Conservation (phyloP, 2,888 invertebrate species). For the Mallateleia sp. region DNA sequence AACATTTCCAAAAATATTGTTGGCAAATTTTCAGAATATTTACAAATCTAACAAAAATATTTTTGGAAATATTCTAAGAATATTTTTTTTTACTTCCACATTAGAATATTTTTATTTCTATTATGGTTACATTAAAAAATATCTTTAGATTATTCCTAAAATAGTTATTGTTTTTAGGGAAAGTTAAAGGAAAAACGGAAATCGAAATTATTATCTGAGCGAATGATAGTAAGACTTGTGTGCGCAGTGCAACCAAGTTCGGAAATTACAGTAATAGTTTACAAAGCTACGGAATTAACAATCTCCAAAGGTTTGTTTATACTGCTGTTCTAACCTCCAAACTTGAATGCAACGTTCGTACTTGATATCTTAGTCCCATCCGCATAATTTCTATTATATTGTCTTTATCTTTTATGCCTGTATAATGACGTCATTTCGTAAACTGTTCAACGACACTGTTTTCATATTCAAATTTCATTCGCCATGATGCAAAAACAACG, state of each 20-base stretch:
- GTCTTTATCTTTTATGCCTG: conserved; percentile 44
- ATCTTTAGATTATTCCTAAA: too few species aligned
- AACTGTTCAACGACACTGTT: conserved; percentile 42
- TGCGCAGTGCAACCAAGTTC: conserved; percentile 24
- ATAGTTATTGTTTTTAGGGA: too few species aligned
- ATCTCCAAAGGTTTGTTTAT: conserved; percentile 62
- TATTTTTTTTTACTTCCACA: too few species aligned
- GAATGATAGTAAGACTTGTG: neutral
- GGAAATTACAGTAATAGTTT: conserved; percentile 50
- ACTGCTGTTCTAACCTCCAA: conserved; percentile 39
- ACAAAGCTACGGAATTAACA: conserved; percentile 52
- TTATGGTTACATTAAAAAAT: too few species aligned
- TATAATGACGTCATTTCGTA: conserved; percentile 41
- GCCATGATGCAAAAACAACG: conserved; percentile 5
- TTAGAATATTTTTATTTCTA: too few species aligned
- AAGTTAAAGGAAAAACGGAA: conserved; percentile 10
- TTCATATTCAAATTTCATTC: conserved; percentile 53
- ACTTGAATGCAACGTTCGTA: conserved; percentile 30
- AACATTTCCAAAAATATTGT: too few species aligned
- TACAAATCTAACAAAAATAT: too few species aligned
- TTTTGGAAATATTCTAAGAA: too few species aligned
- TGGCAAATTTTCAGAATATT: too few species aligned
- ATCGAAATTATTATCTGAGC: conserved; percentile 21
- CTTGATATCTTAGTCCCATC: conserved; percentile 45
- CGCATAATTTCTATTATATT: conserved; percentile 54